phyloP scores from a whole-genome alignment of 2,797 vertebrate genomes.

The Petrocephalus schoutedeni region DNA sequence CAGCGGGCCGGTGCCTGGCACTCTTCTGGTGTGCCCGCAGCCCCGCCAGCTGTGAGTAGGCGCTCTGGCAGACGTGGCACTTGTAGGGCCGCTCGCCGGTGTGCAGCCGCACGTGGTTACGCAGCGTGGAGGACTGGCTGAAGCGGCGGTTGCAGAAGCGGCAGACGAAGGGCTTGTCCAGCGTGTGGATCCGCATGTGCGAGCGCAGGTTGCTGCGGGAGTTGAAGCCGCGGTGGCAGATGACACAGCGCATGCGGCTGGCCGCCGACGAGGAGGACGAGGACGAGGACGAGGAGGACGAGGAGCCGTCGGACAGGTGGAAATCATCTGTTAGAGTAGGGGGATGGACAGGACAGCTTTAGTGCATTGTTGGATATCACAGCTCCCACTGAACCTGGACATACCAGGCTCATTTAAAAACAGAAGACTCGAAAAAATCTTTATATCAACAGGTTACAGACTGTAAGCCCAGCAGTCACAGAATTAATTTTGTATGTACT shows the following conservation, averaged over 20 bases:
- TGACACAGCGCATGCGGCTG: constrained; percentile 83
- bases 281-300: constrained; percentile 42
- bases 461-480: not conserved
- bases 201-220: constrained; percentile 86
- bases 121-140: constrained; percentile 83
- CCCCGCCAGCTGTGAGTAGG: constrained; percentile 90
- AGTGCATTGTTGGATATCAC: not conserved
- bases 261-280: constrained; percentile 42
- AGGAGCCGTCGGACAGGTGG: constrained; percentile 68
- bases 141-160: constrained; percentile 88
- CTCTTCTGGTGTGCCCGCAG: constrained; percentile 94
- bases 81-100: constrained; percentile 83
- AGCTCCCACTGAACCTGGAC: not conserved
- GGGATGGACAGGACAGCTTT: not conserved
- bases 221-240: constrained; percentile 84
- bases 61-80: constrained; percentile 87
- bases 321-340: constrained; percentile 73
- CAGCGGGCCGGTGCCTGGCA: constrained; percentile 80
- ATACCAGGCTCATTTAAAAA: not conserved
- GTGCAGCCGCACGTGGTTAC: constrained; percentile 82
- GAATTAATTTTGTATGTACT: not conserved
- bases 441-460: not conserved
- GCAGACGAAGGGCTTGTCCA: constrained; percentile 85
- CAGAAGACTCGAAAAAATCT: not conserved
- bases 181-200: constrained; percentile 86